phyloP scores from a whole-genome alignment of 2,888 invertebrate species.

The Orchesellides sinensis region DNA sequence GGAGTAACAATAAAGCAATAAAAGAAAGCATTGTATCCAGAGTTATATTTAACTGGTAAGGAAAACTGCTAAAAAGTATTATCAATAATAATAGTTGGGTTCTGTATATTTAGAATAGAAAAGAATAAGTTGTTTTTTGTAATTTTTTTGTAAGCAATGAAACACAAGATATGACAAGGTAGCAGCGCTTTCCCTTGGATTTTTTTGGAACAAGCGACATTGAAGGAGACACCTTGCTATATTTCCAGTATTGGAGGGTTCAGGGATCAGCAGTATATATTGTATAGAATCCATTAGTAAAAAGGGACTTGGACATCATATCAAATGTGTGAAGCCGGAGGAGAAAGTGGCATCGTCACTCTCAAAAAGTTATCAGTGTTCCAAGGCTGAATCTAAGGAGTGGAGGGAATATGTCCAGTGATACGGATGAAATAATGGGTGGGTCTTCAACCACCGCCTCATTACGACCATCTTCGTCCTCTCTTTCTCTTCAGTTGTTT shows the following conservation, averaged over 20 bases:
- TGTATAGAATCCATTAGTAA: no score
- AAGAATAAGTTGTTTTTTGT: no score
- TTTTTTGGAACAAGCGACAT: no score
- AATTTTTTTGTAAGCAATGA: no score
- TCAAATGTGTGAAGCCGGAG: not conserved
- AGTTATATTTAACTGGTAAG: no score
- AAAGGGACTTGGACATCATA: not conserved
- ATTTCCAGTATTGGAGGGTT: not conserved
- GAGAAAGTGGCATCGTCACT: not conserved
- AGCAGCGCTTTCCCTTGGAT: no score
- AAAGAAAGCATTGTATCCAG: not conserved
- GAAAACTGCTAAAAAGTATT: not conserved
- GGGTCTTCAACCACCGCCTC: slow-evolving; percentile 50
- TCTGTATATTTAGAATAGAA: no score
- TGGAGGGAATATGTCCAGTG: slow-evolving; percentile 10
- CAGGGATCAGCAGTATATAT: not conserved
- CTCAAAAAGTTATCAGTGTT: no score
- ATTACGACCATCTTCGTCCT: slow-evolving; percentile 15
- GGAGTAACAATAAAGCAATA: not conserved
- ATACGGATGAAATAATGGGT: slow-evolving; percentile 35
- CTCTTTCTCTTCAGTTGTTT: slow-evolving; percentile 59
- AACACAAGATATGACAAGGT: no score
- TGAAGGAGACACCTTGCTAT: not conserved
- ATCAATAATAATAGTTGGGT: no score
- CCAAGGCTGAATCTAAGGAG: no score